phyloP scores from a whole-genome alignment of 2,113 vertebrate genomes.

The Grantiella picta region DNA sequence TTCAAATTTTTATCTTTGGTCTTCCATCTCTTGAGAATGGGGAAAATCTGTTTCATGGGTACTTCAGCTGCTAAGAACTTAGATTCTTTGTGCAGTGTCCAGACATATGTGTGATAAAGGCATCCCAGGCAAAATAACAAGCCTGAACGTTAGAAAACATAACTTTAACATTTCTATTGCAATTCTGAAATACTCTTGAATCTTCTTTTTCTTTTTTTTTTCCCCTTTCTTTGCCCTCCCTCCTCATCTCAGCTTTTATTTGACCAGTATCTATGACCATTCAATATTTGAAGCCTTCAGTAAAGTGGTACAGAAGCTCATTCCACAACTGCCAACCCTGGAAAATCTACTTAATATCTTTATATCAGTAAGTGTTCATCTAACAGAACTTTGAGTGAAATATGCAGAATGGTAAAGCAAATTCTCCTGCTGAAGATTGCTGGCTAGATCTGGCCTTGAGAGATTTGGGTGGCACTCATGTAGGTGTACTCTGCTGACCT shows the following conservation, averaged over 20 bases:
- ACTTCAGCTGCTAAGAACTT: neutral
- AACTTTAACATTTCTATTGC: neutral
- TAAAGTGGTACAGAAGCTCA: slow-evolving; percentile 99
- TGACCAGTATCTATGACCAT: slow-evolving; percentile 99
- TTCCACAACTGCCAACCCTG: slow-evolving; percentile 95
- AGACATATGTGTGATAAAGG: neutral
- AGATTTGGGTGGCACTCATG: neutral
- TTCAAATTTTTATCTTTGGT: neutral
- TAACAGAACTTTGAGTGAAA: neutral
- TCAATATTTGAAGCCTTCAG: slow-evolving; percentile 99
- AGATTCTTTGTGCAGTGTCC: neutral
- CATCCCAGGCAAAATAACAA: neutral
- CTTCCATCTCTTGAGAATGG: fast-evolving
- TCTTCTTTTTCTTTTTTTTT: neutral
- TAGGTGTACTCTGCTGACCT: neutral
- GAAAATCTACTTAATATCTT: slow-evolving; percentile 99
- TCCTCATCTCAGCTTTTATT: slow-evolving; percentile 86
- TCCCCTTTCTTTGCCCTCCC: neutral
- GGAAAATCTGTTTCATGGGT: neutral
- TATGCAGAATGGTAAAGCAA: neutral
- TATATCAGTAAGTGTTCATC: slow-evolving; percentile 89
- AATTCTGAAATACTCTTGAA: neutral
- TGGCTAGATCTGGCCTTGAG: neutral
- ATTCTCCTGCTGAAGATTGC: neutral
- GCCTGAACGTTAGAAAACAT: neutral